Base-by-base conservation (phyloP, 2,888 invertebrate genomes). In the Drosophila birchii region DNA sequence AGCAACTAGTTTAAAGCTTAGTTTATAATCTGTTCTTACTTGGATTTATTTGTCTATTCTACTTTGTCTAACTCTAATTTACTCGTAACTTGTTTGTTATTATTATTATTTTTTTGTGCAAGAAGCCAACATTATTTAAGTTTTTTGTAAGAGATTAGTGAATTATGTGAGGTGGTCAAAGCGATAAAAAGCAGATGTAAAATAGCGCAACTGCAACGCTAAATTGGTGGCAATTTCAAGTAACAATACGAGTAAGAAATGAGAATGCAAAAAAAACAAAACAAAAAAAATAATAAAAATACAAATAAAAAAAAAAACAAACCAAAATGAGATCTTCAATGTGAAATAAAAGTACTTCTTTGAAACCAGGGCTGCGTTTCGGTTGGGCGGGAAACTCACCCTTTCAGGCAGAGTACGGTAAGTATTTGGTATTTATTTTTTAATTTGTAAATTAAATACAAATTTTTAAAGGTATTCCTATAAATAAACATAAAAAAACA, bases 91-190 rank as follows among this genome's bases (percentile, higher is more conserved):
- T 5, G 49, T 29, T 29, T 36, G 20, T 62, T 39, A n/a, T 20
- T 39, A 29, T 29, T 29, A 6, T 29, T 29, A 29, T 38, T 58
- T 62, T 74, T 51, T 70, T 78, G 67, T 70, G 84, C 75, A 74
- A 77, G 72, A 68, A 70, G 78, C 62, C 79, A 76, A 71, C 66
- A 73, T 76, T 81, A 76, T 70, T 79, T 82, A 81, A 76, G 86
- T 78, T 87, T 83, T 87, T 85, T 87, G 75, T 87, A 87, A 81
- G 88, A 82, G 67, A 79, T 79, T 85, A 84, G 83, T 78, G 61
- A 84, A 84, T 82, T 87, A 81, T 85, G 78, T 75, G 75, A 78
- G 66, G n/a, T 56, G 49, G n/a, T 57, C 23, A 44, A 38, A 45
- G 56, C 55, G 72, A 57, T 41, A 16, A 49, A 41, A 20, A 18